Evolutionary conservation across 2,113 vertebrate species (phyloP).

Genomic region (Daphoenositta chrysoptera): DNA sequence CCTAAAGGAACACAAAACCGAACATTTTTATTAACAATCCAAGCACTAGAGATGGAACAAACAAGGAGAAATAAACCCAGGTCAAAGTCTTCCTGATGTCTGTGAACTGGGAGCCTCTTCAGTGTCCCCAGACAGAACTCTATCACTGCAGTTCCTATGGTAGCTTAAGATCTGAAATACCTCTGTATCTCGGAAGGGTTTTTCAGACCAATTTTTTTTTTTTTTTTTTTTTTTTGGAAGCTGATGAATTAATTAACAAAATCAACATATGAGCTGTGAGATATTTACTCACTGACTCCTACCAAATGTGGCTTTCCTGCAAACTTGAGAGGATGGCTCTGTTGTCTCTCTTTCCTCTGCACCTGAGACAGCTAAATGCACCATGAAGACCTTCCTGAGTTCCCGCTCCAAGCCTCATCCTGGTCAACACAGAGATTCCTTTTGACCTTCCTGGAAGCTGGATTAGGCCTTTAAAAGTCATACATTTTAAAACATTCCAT

Average conservation of each 20-base stretch:
- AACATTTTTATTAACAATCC: not conserved
- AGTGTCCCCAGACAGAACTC: not conserved
- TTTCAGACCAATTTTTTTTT: not conserved
- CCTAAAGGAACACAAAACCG: not conserved
- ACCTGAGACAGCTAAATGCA: not conserved
- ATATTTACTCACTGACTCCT: not conserved
- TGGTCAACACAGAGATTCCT: slow-evolving; percentile 3
- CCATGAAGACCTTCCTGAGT: not conserved
- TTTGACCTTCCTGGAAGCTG: slow-evolving; percentile 22
- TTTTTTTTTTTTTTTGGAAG: not conserved
- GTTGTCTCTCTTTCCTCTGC: not conserved
- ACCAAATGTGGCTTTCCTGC: not conserved
- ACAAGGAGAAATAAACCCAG: not conserved
- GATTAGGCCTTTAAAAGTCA: not conserved
- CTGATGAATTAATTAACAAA: not conserved
- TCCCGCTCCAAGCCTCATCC: not conserved
- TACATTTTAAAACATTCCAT: slow-evolving; percentile 43
- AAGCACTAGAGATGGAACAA: not conserved
- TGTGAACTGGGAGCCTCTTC: not conserved
- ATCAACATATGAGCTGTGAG: not conserved
- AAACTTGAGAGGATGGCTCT: not conserved
- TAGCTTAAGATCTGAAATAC: not conserved
- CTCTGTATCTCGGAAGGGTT: not conserved
- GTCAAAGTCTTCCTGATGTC: not conserved
- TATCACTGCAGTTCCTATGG: not conserved